A percentile compares a stretch with the other conserved stretches of the same genome.
These are phyloP conservation scores for Champsocephalus esox DNA, from an alignment of 2,797 vertebrate genomes.

Conservation along the genomic window DNA sequence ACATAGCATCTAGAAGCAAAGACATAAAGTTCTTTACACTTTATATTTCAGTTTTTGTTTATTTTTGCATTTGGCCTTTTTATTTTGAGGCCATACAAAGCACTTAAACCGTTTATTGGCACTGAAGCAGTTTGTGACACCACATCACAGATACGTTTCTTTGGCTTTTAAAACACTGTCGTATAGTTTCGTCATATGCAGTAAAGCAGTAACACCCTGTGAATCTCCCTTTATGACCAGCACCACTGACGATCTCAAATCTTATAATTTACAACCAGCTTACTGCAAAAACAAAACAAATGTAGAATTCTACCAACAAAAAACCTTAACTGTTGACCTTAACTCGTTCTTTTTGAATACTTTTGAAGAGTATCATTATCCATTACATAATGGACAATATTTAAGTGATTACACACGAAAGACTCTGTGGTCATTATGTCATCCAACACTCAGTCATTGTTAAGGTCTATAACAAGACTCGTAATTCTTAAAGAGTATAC, in stretches of 20 bases:
- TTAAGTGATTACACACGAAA: conserved; percentile 38
- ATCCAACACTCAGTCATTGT: conserved; percentile 35
- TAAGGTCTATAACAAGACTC: conserved; percentile 24
- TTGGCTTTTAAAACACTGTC: background rate
- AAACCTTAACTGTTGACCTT: background rate
- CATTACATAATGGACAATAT: background rate
- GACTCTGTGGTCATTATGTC: conserved; percentile 34
- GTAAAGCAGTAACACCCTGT: background rate
- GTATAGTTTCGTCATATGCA: background rate
- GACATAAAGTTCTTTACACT: too few species aligned
- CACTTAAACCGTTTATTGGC: background rate
- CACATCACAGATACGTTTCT: background rate
- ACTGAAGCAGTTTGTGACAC: background rate
- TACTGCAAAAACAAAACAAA: background rate
- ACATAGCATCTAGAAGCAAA: too few species aligned
- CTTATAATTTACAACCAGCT: conserved; percentile 5
- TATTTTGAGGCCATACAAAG: too few species aligned
- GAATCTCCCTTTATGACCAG: background rate
- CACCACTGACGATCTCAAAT: background rate
- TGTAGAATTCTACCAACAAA: background rate
- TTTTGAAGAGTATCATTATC: background rate
- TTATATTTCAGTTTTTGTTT: too few species aligned
- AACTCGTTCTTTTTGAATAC: background rate
- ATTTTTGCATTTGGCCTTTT: too few species aligned
- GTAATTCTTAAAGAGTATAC: conserved; percentile 18